A percentile compares a stretch with the other conserved stretches of the same genome.
Evolutionary conservation across 2,113 vertebrate genomes (phyloP).

Genomic region (Onychostoma macrolepis): DNA sequence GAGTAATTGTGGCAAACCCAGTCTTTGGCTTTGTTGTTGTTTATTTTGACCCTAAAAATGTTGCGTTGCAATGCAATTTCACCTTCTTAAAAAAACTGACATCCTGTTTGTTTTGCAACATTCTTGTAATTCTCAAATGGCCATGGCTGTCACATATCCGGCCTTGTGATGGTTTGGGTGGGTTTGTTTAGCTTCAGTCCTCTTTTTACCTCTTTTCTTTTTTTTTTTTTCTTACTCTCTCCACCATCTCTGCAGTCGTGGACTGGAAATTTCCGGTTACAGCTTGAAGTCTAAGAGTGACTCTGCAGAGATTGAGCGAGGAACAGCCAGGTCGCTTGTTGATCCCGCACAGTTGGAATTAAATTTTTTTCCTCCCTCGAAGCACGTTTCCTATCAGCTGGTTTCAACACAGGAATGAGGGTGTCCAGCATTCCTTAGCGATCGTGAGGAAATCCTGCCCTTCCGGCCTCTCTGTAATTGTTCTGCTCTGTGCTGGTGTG

Average conservation of each 20-base stretch:
- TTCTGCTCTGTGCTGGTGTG: constrained; percentile 35
- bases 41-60: background rate
- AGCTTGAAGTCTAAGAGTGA: background rate
- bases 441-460: constrained; percentile 55
- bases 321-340: background rate
- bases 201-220: background rate
- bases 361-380: background rate
- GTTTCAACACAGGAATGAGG: constrained; percentile 27
- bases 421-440: constrained; percentile 45
- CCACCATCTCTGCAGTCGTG: background rate
- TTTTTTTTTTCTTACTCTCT: background rate
- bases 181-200: background rate
- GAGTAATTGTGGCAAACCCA: constrained; percentile 30
- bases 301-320: constrained; percentile 22
- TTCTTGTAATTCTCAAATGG: background rate
- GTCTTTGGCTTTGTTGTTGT: background rate
- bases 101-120: constrained; percentile 35
- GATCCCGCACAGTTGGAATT: background rate
- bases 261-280: background rate
- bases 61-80: constrained; percentile 10
- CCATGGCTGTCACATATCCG: constrained; percentile 24
- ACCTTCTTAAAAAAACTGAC: background rate
- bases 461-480: constrained; percentile 48
- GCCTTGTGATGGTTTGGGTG: background rate
- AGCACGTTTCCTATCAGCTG: constrained; percentile 48